Evolutionary conservation across 2,888 invertebrate species (phyloP).

Genomic region (Pandemis heparana): DNA sequence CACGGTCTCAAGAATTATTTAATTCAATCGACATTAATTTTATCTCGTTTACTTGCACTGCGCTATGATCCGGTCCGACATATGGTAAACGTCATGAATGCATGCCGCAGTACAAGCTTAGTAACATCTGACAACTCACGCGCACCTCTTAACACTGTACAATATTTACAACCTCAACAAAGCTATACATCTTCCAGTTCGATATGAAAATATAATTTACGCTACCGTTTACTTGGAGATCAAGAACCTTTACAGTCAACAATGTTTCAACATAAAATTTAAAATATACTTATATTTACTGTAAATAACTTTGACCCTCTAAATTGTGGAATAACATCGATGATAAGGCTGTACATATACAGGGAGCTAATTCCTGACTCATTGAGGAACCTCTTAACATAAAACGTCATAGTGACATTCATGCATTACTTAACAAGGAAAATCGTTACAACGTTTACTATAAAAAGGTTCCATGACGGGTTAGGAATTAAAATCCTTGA

Average conservation of each 20-base stretch:
- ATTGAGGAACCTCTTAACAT: too few species aligned
- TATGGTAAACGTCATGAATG: background rate
- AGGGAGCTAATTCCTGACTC: background rate
- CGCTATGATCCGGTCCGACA: background rate
- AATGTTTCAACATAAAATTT: slow-evolving; percentile 53
- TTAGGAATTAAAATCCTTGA: too few species aligned
- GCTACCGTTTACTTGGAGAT: slow-evolving; percentile 27
- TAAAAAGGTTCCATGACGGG: too few species aligned
- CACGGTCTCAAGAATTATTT: slow-evolving; percentile 19
- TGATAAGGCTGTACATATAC: slow-evolving; percentile 43
- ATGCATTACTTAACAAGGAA: too few species aligned
- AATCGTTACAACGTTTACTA: too few species aligned
- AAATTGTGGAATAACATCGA: slow-evolving; percentile 53
- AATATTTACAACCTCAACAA: slow-evolving; percentile 73
- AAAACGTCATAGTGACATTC: too few species aligned
- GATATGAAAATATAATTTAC: slow-evolving; percentile 81
- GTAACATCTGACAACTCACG: slow-evolving; percentile 11
- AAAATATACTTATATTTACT: slow-evolving; percentile 48
- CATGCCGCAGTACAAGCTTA: background rate
- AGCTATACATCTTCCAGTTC: slow-evolving; percentile 56
- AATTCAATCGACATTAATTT: slow-evolving; percentile 24
- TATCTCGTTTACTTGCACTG: slow-evolving; percentile 25
- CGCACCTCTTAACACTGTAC: slow-evolving; percentile 75
- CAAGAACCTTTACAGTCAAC: slow-evolving; percentile 40
- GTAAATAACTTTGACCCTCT: slow-evolving; percentile 69